Conservation (phyloP, 2,113 vertebrate species). For the Apteryx mantelli region DNA sequence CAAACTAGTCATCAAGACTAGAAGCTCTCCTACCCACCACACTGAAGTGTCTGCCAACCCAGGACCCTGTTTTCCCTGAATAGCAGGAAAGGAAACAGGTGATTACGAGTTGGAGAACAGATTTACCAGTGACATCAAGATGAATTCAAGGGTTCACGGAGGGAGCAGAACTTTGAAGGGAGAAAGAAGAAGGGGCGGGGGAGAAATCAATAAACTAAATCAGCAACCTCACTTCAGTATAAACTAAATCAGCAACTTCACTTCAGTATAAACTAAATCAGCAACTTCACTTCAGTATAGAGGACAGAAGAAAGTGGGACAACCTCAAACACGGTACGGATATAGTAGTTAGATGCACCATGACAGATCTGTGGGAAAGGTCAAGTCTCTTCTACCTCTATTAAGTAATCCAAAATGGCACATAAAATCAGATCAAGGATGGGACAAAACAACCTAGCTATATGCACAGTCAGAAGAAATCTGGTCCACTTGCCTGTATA, state of each 20-base stretch:
- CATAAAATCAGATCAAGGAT: neutral
- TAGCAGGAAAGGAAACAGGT: neutral
- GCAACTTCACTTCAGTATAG: neutral
- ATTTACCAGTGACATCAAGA: neutral
- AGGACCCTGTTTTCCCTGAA: neutral
- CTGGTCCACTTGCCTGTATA: too few species aligned
- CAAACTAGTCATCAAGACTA: neutral
- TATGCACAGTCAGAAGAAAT: too few species aligned
- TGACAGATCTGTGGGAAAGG: neutral
- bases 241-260: neutral
- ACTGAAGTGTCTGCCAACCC: neutral
- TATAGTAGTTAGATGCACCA: neutral
- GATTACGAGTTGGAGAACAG: neutral
- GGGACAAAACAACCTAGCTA: too few species aligned
- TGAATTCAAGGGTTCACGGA: neutral
- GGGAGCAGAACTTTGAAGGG: neutral
- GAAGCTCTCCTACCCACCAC: neutral
- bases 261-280: neutral
- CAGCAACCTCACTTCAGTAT: neutral
- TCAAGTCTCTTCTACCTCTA: neutral
- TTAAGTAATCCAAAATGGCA: neutral
- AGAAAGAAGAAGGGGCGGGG: neutral
- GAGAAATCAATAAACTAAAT: neutral
- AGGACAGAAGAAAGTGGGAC: too few species aligned
- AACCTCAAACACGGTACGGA: neutral